Evolutionary conservation across 1,140 invertebrate genomes (phyloP).

Genomic region (Ceratina japonica): DNA sequence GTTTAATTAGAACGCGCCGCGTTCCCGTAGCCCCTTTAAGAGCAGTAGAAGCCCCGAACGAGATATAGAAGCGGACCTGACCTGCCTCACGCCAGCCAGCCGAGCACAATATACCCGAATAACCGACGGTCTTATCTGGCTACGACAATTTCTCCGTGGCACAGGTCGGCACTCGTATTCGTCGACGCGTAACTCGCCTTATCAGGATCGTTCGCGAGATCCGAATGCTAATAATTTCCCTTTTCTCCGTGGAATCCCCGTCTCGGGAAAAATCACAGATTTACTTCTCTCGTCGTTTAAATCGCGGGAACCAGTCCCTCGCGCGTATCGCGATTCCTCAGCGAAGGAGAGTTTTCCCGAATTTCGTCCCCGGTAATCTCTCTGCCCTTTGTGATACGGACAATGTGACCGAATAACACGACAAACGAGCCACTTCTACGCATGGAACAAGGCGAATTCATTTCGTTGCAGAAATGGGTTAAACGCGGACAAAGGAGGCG

Average conservation of each 20-base stretch:
- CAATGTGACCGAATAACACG: too few relatives aligned
- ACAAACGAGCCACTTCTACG: too few relatives aligned
- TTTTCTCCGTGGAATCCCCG: neutral
- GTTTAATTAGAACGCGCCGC: slow-evolving; percentile 30
- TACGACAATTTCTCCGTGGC: slow-evolving; percentile 50
- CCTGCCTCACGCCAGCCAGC: slow-evolving; percentile 55
- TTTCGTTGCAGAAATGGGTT: slow-evolving; percentile 16
- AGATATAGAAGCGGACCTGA: slow-evolving; percentile 57
- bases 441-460: neutral
- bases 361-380: too few relatives aligned
- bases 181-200: neutral
- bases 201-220: slow-evolving; percentile 33
- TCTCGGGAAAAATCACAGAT: neutral
- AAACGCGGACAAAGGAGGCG: slow-evolving; percentile 11
- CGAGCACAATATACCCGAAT: slow-evolving; percentile 57
- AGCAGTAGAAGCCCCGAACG: slow-evolving; percentile 40
- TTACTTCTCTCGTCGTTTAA: neutral
- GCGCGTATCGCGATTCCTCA: neutral
- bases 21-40: slow-evolving; percentile 35
- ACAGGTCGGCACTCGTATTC: slow-evolving; percentile 12
- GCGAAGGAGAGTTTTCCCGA: neutral
- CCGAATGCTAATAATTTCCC: slow-evolving; percentile 1
- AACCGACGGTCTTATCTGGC: slow-evolving; percentile 55
- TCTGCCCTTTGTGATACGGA: too few relatives aligned
- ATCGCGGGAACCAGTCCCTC: neutral